Conservation (phyloP, 2,797 vertebrate species). For the Sternarchorhynchus goeldii region DNA sequence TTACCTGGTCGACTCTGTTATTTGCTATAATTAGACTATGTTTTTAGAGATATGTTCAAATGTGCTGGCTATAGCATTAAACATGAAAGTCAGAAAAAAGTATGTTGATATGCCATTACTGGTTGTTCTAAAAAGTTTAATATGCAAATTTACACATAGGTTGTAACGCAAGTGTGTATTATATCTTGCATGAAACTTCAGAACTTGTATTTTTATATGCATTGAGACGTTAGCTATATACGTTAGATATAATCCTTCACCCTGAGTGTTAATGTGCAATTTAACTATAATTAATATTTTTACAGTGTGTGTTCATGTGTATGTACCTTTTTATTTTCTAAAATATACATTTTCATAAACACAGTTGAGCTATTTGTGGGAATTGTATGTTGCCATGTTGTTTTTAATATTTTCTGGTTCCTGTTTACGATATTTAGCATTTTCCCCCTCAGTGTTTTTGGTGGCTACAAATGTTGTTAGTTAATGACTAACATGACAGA, state of each 20-base stretch:
- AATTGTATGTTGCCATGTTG: not conserved
- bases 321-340: not conserved
- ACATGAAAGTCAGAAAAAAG: not conserved
- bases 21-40: too few species aligned
- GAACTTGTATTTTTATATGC: slow-evolving; percentile 47
- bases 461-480: not conserved
- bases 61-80: not conserved
- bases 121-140: slow-evolving; percentile 26
- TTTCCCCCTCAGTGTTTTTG: not conserved
- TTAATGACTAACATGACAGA: not conserved
- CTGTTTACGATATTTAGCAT: not conserved
- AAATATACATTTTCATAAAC: slow-evolving; percentile 27
- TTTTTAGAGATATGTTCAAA: not conserved
- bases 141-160: slow-evolving; percentile 10
- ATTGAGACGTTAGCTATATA: slow-evolving; percentile 8
- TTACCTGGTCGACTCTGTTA: too few species aligned
- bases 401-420: not conserved
- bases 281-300: slow-evolving; percentile 43
- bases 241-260: not conserved
- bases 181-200: slow-evolving; percentile 19
- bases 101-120: slow-evolving; percentile 40
- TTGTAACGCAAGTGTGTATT: slow-evolving; percentile 30
- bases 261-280: slow-evolving; percentile 39
- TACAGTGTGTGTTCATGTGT: slow-evolving; percentile 27
- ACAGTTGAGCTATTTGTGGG: not conserved